Base-by-base conservation (phyloP, 2,888 invertebrate genomes). In the Idaea biselata region DNA sequence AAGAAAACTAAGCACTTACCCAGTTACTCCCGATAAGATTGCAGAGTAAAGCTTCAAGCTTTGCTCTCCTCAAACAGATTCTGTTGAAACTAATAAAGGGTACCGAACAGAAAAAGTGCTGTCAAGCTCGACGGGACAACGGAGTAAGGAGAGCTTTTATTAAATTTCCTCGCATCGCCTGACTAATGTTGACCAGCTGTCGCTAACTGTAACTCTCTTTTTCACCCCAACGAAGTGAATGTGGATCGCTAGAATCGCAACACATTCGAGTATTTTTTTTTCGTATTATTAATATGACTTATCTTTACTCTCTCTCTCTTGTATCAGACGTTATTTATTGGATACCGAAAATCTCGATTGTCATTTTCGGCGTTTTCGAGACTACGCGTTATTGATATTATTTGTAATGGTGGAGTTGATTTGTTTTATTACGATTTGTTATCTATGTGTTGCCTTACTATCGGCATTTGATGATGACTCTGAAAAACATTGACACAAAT, bases 171-270 rank as follows among this genome's bases (percentile, higher is more conserved):
- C 91, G 87, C 89, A 81, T 88, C 89, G 89, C 72, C 79, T 89
- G 87, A 88, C 91, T 90, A 89, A 90, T 88, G 88, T 81, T 78
- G 82, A 74, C 84, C 91, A 90, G 90, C 89, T 90, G 91, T 87
- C 89, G 89, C 87, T 73, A 73, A 80, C 84, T 44, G 44, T 78
- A 84, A 83, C 83, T 83, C 82, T 83, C 84, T 83, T 82, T 82
- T 83, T 80, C 81, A 77, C 74, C 74, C 80, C 78, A 74, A 80
- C 80, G 79, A 80, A 79, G 82, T 83, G 80, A 79, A 76, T 81
- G 73, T 75, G 75, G 73, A 77, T 75, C 71, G 74, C 76, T 79
- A 76, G 75, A 72, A 77, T 75, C 71, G 74, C 76, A 79, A 76
- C 80, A 79, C 76, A 79, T 75, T 79, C 77, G 73, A 69, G 66